A percentile compares a stretch with the other conserved stretches of the same genome.
Conservation (phyloP, 2,113 vertebrate species). For the Onychorhynchus coronatus region DNA sequence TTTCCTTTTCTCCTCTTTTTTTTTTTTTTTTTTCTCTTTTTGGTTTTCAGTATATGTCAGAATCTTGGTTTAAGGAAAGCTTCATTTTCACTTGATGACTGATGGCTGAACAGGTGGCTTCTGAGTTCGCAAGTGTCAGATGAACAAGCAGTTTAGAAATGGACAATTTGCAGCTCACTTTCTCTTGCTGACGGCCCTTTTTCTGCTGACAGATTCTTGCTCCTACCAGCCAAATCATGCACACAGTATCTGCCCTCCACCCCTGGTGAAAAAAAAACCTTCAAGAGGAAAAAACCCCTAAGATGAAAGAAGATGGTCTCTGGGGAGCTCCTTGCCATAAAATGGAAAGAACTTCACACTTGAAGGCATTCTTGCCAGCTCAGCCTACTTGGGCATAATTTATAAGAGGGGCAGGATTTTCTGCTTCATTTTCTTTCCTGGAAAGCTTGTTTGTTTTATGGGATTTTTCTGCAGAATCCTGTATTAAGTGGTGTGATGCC, state of each 20-base stretch:
- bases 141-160: slow-evolving; percentile 82
- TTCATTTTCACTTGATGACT: slow-evolving; percentile 83
- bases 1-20: background rate
- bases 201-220: slow-evolving; percentile 69
- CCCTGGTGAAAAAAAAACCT: background rate
- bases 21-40: background rate
- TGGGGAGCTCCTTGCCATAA: background rate
- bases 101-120: slow-evolving; percentile 88
- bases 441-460: background rate
- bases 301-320: background rate
- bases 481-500: background rate
- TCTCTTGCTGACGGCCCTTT: slow-evolving; percentile 69
- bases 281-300: background rate
- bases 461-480: background rate
- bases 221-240: slow-evolving; percentile 70
- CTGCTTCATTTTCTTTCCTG: slow-evolving; percentile 12
- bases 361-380: slow-evolving; percentile 57
- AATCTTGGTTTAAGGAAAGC: slow-evolving; percentile 82
- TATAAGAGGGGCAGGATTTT: slow-evolving; percentile 28
- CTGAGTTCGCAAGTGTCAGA: slow-evolving; percentile 78
- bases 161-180: slow-evolving; percentile 82
- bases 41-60: slow-evolving; percentile 64
- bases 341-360: slow-evolving; percentile 30
- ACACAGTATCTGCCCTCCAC: slow-evolving; percentile 12
- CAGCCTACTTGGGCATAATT: slow-evolving; percentile 37